Conservation (phyloP, 2,113 vertebrate species). For the Pterocles gutturalis region DNA sequence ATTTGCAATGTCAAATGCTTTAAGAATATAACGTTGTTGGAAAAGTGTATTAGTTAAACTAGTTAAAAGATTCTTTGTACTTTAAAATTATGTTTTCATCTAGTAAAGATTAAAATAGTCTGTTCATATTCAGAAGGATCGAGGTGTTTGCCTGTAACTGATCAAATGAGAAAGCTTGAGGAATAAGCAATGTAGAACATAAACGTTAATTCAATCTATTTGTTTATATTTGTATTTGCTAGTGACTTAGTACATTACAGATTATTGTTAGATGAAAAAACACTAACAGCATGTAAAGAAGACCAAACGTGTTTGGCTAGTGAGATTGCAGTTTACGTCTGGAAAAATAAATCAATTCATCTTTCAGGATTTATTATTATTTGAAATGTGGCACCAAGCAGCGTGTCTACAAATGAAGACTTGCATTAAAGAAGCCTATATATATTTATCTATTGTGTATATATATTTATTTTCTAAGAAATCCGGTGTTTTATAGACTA, state of each 20-base stretch:
- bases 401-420: background rate
- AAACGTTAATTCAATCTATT: background rate
- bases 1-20: background rate
- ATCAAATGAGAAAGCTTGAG: background rate
- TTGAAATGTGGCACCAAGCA: background rate
- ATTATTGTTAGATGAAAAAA: background rate
- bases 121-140: background rate
- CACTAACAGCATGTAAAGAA: background rate
- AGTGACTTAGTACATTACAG: background rate
- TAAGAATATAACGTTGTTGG: background rate
- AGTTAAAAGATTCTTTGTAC: background rate
- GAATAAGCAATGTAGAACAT: slow-evolving; percentile 5
- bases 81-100: background rate
- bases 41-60: background rate
- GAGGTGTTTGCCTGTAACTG: background rate
- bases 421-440: background rate
- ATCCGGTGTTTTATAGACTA: background rate
- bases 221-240: background rate
- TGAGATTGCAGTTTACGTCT: background rate
- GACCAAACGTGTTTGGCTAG: background rate
- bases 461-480: background rate
- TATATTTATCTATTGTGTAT: background rate
- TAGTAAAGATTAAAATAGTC: background rate
- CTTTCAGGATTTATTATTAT: background rate
- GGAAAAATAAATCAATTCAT: background rate